phyloP scores from a whole-genome alignment of 2,888 invertebrate genomes.

The Octodonta nipae region DNA sequence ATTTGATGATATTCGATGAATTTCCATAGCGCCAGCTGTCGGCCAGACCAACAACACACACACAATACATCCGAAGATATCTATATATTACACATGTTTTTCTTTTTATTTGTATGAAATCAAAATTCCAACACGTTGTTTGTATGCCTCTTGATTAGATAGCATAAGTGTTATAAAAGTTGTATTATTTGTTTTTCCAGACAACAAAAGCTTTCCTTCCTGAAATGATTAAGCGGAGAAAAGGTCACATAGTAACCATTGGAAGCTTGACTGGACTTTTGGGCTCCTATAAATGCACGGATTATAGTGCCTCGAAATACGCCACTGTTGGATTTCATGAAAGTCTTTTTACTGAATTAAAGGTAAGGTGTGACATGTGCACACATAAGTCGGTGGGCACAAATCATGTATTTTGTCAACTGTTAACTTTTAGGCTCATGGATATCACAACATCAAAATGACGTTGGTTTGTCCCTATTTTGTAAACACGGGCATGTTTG shows the following conservation, averaged over 20 bases:
- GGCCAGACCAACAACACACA: no score
- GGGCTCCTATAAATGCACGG: conserved; percentile 74
- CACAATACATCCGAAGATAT: no score
- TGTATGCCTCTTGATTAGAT: no score
- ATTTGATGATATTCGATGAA: no score
- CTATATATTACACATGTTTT: no score
- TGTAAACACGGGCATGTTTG: conserved; percentile 95
- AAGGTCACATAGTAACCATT: conserved; percentile 86
- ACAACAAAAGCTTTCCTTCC: conserved; percentile 82
- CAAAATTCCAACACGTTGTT: no score
- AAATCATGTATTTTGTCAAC: no score
- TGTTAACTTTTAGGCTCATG: conserved; percentile 48
- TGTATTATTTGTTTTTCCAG: conserved; percentile 45
- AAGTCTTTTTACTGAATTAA: conserved; percentile 67
- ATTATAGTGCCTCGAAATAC: conserved; percentile 92
- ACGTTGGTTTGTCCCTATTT: conserved; percentile 88
- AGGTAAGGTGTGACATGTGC: no score
- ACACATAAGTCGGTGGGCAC: no score
- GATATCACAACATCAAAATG: conserved; percentile 61
- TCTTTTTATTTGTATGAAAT: no score
- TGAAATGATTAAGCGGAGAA: conserved; percentile 71
- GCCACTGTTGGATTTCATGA: conserved; percentile 90
- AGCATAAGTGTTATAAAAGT: no score
- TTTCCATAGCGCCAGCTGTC: no score
- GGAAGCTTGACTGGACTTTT: conserved; percentile 78